Conservation (phyloP, 1,140 invertebrate genomes). For the Drosophila kohkoa region DNA sequence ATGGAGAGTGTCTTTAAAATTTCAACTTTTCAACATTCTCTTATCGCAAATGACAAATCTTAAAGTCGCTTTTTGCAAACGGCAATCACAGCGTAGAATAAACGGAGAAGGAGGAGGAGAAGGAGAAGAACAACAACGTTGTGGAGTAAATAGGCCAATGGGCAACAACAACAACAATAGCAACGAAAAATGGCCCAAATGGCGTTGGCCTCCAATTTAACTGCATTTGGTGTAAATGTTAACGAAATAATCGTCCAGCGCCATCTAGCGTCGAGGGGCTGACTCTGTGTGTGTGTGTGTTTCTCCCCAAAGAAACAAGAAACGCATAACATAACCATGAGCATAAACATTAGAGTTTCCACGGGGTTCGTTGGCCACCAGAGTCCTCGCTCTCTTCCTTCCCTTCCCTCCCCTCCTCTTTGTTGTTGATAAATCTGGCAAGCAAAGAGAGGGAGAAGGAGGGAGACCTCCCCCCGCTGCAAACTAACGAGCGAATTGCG, state of each 20-base stretch:
- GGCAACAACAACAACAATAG: conserved; percentile 7
- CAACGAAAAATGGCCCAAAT: conserved; percentile 40
- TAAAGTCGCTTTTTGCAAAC: conserved; percentile 52
- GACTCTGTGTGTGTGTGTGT: not conserved
- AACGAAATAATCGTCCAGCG: conserved; percentile 70
- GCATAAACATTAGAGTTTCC: conserved; percentile 44
- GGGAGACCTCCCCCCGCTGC: not conserved
- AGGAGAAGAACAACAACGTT: not conserved
- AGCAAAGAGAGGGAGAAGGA: not conserved
- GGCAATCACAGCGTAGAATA: conserved; percentile 37
- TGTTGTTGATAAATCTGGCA: not conserved
- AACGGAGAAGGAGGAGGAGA: not conserved
- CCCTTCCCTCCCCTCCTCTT: not conserved
- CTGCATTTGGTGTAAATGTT: conserved; percentile 74
- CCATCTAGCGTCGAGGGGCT: conserved; percentile 52
- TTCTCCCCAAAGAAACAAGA: not conserved
- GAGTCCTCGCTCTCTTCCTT: not conserved
- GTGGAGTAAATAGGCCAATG: conserved; percentile 41
- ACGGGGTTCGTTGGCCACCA: conserved; percentile 13
- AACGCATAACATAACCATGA: conserved; percentile 49
- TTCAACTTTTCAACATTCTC: conserved; percentile 33
- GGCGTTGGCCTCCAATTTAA: conserved; percentile 54
- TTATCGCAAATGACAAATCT: conserved; percentile 76
- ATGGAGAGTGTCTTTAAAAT: conserved; percentile 31
- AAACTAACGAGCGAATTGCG: conserved; percentile 14